phyloP scores from a whole-genome alignment of 2,888 invertebrate genomes.

The Caenorhabditis sp. region DNA sequence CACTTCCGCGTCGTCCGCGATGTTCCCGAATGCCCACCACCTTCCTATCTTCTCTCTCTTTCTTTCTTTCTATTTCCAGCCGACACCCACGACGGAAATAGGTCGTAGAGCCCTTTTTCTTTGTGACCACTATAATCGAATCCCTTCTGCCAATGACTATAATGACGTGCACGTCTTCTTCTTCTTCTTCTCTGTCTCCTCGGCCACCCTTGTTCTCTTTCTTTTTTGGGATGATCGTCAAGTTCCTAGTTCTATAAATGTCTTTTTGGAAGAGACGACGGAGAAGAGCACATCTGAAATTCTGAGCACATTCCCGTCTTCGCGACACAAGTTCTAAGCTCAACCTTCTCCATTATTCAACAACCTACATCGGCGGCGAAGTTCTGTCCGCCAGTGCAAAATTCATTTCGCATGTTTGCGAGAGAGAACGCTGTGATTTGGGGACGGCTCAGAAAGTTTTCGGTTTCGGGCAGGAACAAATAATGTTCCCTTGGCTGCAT shows the following conservation, averaged over 20 bases:
- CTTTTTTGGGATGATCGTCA: conserved; percentile 11
- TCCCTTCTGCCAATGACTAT: conserved; percentile 3
- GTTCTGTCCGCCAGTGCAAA: conserved; percentile 18
- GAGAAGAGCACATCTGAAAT: conserved; percentile 38
- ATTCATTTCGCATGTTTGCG: conserved; percentile 26
- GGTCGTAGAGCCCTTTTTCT: not conserved
- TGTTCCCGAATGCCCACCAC: no score
- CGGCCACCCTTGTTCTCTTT: conserved; percentile 17
- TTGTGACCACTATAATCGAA: conserved; percentile 16
- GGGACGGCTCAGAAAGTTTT: no score
- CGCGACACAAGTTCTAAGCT: conserved; percentile 40
- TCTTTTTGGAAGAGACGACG: conserved; percentile 44
- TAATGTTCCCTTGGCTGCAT: no score
- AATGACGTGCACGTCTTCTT: conserved; percentile 8
- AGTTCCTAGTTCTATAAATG: conserved; percentile 43
- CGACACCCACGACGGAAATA: conserved; percentile 42
- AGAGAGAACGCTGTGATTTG: no score
- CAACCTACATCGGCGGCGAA: not conserved
- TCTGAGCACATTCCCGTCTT: conserved; percentile 40
- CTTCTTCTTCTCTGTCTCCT: no score
- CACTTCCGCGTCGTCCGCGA: not conserved
- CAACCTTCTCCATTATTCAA: conserved; percentile 36
- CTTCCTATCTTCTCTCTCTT: no score
- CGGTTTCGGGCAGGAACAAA: no score
- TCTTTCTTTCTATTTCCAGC: conserved; percentile 17